Conservation (phyloP, 2,797 vertebrate species). For the Garrulus glandarius region DNA sequence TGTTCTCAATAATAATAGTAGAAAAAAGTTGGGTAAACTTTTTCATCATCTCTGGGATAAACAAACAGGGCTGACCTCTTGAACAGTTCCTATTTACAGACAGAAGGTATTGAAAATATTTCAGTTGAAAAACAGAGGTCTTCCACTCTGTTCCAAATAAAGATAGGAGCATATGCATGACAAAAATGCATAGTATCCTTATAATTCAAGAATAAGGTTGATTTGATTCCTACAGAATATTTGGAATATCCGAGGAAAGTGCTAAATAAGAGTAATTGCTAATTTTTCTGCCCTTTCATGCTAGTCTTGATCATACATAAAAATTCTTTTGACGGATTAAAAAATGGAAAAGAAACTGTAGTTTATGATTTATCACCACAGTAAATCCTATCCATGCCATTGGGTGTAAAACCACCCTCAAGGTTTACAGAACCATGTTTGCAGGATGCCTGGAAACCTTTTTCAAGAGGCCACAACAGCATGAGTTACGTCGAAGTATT, state of each 20-base stretch:
- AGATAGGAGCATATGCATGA: not conserved
- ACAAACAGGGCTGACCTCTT: not conserved
- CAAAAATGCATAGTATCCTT: not conserved
- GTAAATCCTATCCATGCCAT: not conserved
- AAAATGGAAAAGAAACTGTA: not conserved
- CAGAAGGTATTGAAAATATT: not conserved
- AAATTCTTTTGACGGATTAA: not conserved
- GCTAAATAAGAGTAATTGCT: not conserved
- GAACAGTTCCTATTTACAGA: not conserved
- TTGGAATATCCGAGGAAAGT: not conserved
- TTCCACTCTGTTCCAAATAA: not conserved
- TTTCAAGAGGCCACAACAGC: not conserved
- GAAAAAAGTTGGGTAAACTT: not conserved
- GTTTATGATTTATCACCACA: not conserved
- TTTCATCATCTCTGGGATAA: not conserved
- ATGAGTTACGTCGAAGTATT: not conserved
- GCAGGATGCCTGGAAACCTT: not conserved
- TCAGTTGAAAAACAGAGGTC: not conserved
- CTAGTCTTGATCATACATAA: not conserved
- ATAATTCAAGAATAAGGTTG: not conserved
- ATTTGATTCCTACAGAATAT: not conserved
- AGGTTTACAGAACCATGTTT: not conserved
- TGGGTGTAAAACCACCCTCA: not conserved
- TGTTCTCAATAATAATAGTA: slow-evolving; percentile 24
- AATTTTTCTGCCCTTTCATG: not conserved